Evolutionary conservation across 2,888 invertebrate genomes (phyloP).

Genomic region (Pimpla rufipes): DNA sequence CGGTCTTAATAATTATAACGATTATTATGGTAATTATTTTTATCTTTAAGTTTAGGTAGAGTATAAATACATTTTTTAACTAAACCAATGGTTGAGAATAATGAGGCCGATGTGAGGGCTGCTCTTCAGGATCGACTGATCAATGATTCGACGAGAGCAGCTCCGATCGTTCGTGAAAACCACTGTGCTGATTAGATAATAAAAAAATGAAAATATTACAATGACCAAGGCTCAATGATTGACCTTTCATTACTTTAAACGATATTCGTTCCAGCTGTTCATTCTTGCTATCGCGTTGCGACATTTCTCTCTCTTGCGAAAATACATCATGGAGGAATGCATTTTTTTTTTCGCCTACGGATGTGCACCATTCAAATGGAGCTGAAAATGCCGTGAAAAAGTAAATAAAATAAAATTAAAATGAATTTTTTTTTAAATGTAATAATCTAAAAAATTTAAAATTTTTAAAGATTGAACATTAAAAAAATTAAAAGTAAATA

Average conservation of each 20-base stretch:
- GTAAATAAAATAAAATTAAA: too few species aligned
- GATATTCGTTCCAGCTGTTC: not conserved
- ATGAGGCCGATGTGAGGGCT: constrained; percentile 48
- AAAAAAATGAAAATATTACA: constrained; percentile 70
- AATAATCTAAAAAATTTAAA: too few species aligned
- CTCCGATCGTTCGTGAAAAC: constrained; percentile 63
- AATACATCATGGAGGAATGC: not conserved
- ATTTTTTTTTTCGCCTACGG: too few species aligned
- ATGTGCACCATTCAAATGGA: too few species aligned
- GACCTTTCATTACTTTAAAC: not conserved
- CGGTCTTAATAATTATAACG: constrained; percentile 72
- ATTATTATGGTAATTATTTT: constrained; percentile 74
- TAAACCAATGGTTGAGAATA: constrained; percentile 66
- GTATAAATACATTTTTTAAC: constrained; percentile 77
- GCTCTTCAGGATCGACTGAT: constrained; percentile 53
- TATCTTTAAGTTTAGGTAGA: constrained; percentile 76
- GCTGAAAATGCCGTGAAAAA: too few species aligned
- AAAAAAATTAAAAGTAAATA: too few species aligned
- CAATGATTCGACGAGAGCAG: constrained; percentile 43
- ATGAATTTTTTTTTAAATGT: too few species aligned
- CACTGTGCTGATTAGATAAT: constrained; percentile 78
- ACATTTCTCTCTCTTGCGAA: not conserved
- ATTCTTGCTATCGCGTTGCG: not conserved
- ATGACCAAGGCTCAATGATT: constrained; percentile 17
- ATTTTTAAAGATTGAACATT: too few species aligned